A percentile compares a stretch with the other conserved stretches of the same genome.
These are phyloP conservation scores for Drosophila longiperda DNA, from an alignment of 2,888 invertebrate genomes.

Conservation along the genomic window DNA sequence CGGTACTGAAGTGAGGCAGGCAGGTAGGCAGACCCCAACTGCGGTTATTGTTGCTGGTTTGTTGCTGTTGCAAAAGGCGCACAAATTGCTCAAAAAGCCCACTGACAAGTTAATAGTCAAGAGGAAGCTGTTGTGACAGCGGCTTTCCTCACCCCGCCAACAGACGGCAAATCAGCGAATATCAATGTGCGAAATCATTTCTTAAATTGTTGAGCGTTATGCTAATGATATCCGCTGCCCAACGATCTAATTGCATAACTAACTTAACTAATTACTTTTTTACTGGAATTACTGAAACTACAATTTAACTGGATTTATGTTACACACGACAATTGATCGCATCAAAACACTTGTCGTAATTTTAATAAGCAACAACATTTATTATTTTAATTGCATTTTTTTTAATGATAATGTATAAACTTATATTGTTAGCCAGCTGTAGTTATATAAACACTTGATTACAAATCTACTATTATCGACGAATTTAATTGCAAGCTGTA, in stretches of 20 bases:
- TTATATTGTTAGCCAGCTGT: not conserved
- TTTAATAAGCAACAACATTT: not conserved
- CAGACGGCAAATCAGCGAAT: constrained; percentile 23
- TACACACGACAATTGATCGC: not conserved
- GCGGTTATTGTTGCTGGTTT: constrained; percentile 10
- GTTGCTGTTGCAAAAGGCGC: constrained; percentile 49
- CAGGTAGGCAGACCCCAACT: not conserved
- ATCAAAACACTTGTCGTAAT: not conserved
- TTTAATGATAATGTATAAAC: not conserved
- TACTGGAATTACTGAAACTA: not conserved
- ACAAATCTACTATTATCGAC: not conserved
- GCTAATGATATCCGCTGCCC: constrained; percentile 51
- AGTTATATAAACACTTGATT: not conserved
- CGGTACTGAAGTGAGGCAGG: not conserved
- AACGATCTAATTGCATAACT: constrained; percentile 33
- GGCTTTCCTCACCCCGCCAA: constrained; percentile 27
- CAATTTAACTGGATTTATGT: not conserved
- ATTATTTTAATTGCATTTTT: not conserved
- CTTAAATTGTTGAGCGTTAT: constrained; percentile 38
- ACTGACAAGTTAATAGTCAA: constrained; percentile 73
- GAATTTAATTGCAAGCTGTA: constrained; percentile 1
- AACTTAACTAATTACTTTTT: not conserved
- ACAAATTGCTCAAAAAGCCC: constrained; percentile 56
- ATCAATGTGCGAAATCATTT: constrained; percentile 43
- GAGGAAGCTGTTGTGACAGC: constrained; percentile 68